phyloP scores from a whole-genome alignment of 2,888 invertebrate species.

The Platycnemis pennipes region DNA sequence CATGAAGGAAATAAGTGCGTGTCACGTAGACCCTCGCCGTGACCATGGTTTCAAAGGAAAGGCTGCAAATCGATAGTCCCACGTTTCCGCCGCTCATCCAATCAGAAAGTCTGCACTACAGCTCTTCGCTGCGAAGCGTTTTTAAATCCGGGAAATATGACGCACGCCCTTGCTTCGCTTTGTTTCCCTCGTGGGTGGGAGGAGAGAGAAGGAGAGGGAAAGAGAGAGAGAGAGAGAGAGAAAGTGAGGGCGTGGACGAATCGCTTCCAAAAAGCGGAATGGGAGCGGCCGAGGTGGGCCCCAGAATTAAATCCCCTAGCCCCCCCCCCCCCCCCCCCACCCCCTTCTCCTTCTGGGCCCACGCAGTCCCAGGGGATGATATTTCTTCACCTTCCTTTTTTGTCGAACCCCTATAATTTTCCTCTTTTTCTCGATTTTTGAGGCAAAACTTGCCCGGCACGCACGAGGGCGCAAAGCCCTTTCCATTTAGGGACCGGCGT shows the following conservation, averaged over 20 bases:
- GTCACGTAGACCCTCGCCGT: too few relatives aligned
- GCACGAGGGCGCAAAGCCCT: background rate
- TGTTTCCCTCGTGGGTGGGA: background rate
- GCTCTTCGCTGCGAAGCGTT: too few relatives aligned
- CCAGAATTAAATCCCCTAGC: background rate
- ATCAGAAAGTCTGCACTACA: background rate
- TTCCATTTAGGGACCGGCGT: background rate
- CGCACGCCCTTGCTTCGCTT: background rate
- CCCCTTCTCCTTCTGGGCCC: background rate
- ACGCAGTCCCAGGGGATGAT: background rate
- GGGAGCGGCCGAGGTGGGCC: too few relatives aligned
- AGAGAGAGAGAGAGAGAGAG: background rate
- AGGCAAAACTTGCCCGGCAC: background rate
- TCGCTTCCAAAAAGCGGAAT: too few relatives aligned
- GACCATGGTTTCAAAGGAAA: background rate
- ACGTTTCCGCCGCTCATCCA: background rate
- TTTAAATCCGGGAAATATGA: slow-evolving; percentile 18
- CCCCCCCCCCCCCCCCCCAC: background rate
- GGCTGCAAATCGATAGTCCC: too few relatives aligned
- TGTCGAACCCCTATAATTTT: background rate
- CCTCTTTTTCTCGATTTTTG: background rate
- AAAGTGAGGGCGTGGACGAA: too few relatives aligned
- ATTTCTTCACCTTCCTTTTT: background rate
- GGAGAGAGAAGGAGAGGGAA: background rate
- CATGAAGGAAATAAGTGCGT: too few relatives aligned